Conservation (phyloP, 2,797 vertebrate species). For the Limosa lapponica region DNA sequence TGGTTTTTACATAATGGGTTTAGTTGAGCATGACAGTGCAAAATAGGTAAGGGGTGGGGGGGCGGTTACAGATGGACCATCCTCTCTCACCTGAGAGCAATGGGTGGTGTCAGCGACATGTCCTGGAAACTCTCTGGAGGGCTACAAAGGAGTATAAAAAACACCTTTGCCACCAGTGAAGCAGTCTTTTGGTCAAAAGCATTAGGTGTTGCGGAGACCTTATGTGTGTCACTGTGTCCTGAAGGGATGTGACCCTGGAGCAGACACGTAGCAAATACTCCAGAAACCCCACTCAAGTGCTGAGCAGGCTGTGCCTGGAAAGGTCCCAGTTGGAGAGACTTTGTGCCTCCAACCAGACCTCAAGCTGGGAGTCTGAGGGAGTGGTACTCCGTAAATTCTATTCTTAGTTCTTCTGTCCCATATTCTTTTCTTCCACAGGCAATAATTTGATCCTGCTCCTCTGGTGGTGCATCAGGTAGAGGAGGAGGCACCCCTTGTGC, state of each 20-base stretch:
- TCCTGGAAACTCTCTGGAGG: too few species aligned
- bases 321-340: background rate
- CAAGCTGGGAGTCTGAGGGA: too few species aligned
- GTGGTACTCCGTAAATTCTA: too few species aligned
- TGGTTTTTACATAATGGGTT: too few species aligned
- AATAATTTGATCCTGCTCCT: background rate
- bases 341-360: background rate
- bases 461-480: too few species aligned
- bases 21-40: background rate
- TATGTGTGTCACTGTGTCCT: background rate
- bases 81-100: too few species aligned
- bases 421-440: too few species aligned
- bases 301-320: too few species aligned
- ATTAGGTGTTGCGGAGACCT: rapidly evolving
- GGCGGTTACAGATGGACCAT: rapidly evolving
- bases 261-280: background rate
- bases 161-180: rapidly evolving
- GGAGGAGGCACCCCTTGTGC: background rate
- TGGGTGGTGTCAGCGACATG: rapidly evolving
- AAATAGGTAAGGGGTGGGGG: background rate
- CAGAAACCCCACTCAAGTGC: background rate
- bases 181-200: too few species aligned
- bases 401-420: background rate
- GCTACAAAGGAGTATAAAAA: too few species aligned
- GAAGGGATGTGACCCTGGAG: background rate